Evolutionary conservation across 1,140 invertebrate species (phyloP), one percentile per base, ranked within the genome.

Genomic region (Ceratina australensis): DNA sequence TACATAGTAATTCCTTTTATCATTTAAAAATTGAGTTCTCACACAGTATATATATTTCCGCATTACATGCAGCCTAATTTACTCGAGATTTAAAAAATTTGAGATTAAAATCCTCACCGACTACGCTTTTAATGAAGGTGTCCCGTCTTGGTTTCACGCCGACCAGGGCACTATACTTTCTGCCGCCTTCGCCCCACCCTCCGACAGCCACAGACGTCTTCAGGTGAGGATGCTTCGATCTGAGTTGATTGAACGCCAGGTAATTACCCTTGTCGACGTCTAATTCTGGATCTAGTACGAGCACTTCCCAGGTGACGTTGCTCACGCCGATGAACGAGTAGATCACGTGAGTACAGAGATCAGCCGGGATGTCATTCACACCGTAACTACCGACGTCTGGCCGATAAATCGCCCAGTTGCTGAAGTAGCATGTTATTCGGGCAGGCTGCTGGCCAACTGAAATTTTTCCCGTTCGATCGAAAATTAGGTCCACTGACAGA

Each of bases 311-410:
- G 10, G 94, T 95, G 7, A 94, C 94, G 84, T 97, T 95, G 81
- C 95, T 95, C 10, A 98, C 95, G 1, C 97, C 97, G 73, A 97
- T 95, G 88, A 98, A 98, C n/a, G 97, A 97, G 89, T 98, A 98
- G 61, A 98, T 95, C 4, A 98, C 87, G 88, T 98, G 97, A 0
- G 97, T 98, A 87, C 97, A 98, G 47, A 96, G 91, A 80, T 97
- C 94, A 1, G 93, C 95, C 0, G 97, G 97, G 65, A 98, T 94
- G 87, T 98, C 96, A 59, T 97, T 95, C 60, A 98, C 94, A 1
- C 93, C 95, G 86, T 98, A 98, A 52, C 94, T 95, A 4, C 96
- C 97, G 8, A 96, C 91, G 7, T 95, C 96, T 0, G 96, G 96
- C 50, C 97, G 93, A 90, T 97, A 96, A n/a, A 97, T 94, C 5